A percentile compares a stretch with the other conserved stretches of the same genome.
These are phyloP conservation scores for Emydoidea blandingii DNA, from an alignment of 2,797 vertebrate species.

Conservation along the genomic window DNA sequence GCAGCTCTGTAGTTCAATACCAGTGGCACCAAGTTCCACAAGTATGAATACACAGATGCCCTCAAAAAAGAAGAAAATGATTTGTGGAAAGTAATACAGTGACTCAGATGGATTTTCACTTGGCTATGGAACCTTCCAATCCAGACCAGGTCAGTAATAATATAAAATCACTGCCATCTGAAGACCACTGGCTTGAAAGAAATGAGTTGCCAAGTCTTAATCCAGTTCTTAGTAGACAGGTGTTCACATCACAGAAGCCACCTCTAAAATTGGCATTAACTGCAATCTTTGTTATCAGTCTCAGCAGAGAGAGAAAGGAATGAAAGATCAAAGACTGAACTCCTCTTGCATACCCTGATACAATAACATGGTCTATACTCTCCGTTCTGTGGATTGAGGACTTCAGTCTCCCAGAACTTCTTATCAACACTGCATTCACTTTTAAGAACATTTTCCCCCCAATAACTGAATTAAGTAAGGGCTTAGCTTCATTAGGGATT, in stretches of 20 bases:
- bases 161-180: neutral
- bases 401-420: neutral
- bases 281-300: neutral
- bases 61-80: conserved; percentile 42
- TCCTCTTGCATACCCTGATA: neutral
- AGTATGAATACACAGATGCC: neutral
- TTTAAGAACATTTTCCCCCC: conserved; percentile 28
- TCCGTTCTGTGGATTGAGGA: neutral
- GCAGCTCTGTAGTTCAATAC: conserved; percentile 9
- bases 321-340: conserved; percentile 45
- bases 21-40: neutral
- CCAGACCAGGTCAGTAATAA: conserved; percentile 51
- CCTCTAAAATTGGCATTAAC: neutral
- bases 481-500: neutral
- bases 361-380: neutral
- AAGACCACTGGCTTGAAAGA: conserved; percentile 50
- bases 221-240: conserved; percentile 44
- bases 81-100: conserved; percentile 30
- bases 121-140: neutral
- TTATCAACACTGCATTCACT: conserved; percentile 21
- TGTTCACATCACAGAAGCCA: conserved; percentile 44
- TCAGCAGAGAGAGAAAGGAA: neutral
- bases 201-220: conserved; percentile 55
- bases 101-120: neutral
- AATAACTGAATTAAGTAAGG: conserved; percentile 19